Evolutionary conservation across 2,888 invertebrate genomes (phyloP), one percentile per base, ranked within the genome.

Genomic region (Camponotus fellah): DNA sequence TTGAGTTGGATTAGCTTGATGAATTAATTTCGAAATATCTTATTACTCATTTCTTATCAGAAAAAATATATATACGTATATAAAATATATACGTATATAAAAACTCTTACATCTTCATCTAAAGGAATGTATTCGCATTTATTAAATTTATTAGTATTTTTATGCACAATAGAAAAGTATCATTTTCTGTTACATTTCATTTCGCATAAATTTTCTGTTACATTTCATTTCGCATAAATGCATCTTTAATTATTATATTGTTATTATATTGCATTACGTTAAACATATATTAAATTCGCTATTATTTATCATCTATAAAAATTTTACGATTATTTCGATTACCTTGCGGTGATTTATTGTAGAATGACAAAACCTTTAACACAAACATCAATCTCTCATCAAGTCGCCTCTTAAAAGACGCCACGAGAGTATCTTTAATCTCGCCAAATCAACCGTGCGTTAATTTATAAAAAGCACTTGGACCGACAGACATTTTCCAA

Each of bases 391-490:
- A 6, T 5, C n/a, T 53, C 49, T 66, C 40, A 12, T 64, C 46
- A 26, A 14, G 14, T n/a, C 26, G 9, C 26, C 8, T 14, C n/a
- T 21, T 9, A 26, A 34, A 37, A 58, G 60, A 49, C n/a, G 37
- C 53, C 26, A n/a, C 68, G 56, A 69, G 56, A 69, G 46, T 14
- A 68, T 64, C 53, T 40, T 77, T 69, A 40, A 77, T 56, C 69
- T 56, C 32, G n/a, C 6, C 40, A 56, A 77, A 69, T 76, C 65
- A 76, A 65, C 75, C 49, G 26, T 76, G 64, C 34, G 34, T 46
- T 75, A 64, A 75, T 75, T 34, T 46, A 65, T 14, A 49, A 65
- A 75, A 65, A 65, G 49, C 49, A 65, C 75, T 46, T 65, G 77
- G 17, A 69, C n/a, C 68, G 40, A n/a, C 53, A 53, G 26, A 77